These are phyloP conservation scores for Drosophila sordidula DNA, from an alignment of 2,888 invertebrate species.

Conservation along the genomic window DNA sequence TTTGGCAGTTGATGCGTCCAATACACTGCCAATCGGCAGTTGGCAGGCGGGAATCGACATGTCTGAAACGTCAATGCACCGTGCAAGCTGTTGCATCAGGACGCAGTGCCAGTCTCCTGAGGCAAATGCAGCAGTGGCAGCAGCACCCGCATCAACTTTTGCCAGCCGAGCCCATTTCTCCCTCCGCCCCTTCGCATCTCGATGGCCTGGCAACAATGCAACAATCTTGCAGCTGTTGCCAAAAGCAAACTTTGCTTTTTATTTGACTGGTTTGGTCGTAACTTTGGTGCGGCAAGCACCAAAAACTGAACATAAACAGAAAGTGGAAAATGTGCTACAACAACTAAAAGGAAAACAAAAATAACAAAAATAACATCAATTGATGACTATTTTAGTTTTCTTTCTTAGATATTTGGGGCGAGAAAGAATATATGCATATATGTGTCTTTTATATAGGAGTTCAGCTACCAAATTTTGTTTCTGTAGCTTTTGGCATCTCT, in stretches of 20 bases:
- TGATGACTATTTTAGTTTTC: slow-evolving; percentile 9
- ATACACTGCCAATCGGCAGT: background rate
- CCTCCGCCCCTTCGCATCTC: background rate
- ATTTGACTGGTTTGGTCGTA: slow-evolving; percentile 43
- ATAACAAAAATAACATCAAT: slow-evolving; percentile 5
- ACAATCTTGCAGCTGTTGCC: slow-evolving; percentile 60
- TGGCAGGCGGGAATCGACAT: background rate
- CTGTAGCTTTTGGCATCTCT: background rate
- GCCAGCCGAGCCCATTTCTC: background rate
- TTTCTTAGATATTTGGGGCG: background rate
- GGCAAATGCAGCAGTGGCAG: background rate
- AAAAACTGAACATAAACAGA: slow-evolving; percentile 1
- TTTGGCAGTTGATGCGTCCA: slow-evolving; percentile 21
- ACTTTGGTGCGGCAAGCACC: slow-evolving; percentile 22
- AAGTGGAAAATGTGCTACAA: slow-evolving; percentile 12
- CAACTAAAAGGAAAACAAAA: background rate
- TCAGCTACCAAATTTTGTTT: background rate
- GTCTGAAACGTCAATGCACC: slow-evolving; percentile 41
- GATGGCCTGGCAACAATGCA: slow-evolving; percentile 34
- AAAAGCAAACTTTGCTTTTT: slow-evolving; percentile 56
- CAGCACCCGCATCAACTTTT: background rate
- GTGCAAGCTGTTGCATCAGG: slow-evolving; percentile 48
- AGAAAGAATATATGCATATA: background rate
- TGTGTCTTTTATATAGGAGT: background rate
- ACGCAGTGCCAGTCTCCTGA: slow-evolving; percentile 15